Conservation (phyloP, 2,888 invertebrate species). For the Andricus quercusramuli region DNA sequence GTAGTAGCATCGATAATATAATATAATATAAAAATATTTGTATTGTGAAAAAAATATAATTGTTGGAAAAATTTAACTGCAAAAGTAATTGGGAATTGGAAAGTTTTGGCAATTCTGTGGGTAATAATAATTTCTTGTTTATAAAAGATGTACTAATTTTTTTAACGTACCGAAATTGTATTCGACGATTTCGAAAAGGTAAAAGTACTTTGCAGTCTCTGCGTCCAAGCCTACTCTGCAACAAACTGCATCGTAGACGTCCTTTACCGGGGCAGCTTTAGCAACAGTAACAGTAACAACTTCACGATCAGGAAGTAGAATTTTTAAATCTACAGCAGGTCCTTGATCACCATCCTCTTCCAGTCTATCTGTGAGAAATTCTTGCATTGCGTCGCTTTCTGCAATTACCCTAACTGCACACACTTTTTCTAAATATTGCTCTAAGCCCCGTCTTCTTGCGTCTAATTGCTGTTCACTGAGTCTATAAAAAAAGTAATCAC, state of each 20-base stretch:
- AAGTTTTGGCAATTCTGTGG: not conserved
- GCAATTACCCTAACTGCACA: constrained; percentile 99
- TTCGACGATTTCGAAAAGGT: constrained; percentile 97
- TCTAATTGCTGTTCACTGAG: constrained; percentile 98
- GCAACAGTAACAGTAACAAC: constrained; percentile 93
- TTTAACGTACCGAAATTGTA: constrained; percentile 92
- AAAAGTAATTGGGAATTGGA: too few species aligned
- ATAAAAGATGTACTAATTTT: not conserved
- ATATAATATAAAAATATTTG: too few species aligned
- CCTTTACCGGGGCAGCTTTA: constrained; percentile 93
- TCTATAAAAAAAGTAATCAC: constrained; percentile 63
- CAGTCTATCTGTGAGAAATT: constrained; percentile 93
- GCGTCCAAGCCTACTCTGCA: constrained; percentile 91
- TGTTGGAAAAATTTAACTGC: too few species aligned
- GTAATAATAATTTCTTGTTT: not conserved
- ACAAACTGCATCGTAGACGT: constrained; percentile 93
- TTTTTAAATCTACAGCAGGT: constrained; percentile 87
- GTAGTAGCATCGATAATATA: too few species aligned
- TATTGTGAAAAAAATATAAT: too few species aligned
- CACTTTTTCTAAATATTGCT: constrained; percentile 98
- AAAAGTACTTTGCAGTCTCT: constrained; percentile 93
- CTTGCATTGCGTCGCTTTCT: constrained; percentile 97
- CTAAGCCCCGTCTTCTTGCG: constrained; percentile 94
- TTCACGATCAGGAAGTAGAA: constrained; percentile 94
- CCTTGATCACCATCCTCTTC: constrained; percentile 90